These are phyloP conservation scores for Hoplodrina ambigua DNA, from an alignment of 2,888 invertebrate genomes.

Conservation along the genomic window DNA sequence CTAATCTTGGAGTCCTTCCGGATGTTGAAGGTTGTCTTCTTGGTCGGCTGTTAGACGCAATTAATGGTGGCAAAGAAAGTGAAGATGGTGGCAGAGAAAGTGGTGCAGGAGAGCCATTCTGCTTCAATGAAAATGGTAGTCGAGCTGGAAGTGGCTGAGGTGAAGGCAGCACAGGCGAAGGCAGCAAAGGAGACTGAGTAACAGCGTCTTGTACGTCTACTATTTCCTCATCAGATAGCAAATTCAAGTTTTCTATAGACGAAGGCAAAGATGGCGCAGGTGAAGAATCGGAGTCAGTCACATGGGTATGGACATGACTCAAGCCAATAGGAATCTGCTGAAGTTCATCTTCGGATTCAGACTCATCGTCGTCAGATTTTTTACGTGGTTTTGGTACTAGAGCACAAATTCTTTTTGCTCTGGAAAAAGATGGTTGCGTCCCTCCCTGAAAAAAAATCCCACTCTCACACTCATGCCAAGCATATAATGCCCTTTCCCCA, in stretches of 20 bases:
- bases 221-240: constrained; percentile 16
- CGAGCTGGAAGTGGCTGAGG: no score
- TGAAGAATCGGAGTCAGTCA: neutral
- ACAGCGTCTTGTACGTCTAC: constrained; percentile 13
- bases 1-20: no score
- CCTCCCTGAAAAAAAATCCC: neutral
- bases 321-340: no score
- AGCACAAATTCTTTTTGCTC: constrained; percentile 4
- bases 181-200: no score
- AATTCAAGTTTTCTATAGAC: constrained; percentile 5
- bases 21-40: no score
- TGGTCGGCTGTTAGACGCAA: no score
- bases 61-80: neutral
- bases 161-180: no score
- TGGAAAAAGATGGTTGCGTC: neutral
- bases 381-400: constrained; percentile 4
- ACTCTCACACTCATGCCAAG: neutral
- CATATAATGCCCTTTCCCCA: neutral
- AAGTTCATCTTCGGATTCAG: no score
- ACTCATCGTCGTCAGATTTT: no score
- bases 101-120: no score
- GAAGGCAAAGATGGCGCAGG: neutral
- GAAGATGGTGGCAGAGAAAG: neutral
- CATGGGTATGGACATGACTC: neutral
- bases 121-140: no score